Evolutionary conservation across 2,113 vertebrate species (phyloP).

Genomic region (Cephalophus harveyi): DNA sequence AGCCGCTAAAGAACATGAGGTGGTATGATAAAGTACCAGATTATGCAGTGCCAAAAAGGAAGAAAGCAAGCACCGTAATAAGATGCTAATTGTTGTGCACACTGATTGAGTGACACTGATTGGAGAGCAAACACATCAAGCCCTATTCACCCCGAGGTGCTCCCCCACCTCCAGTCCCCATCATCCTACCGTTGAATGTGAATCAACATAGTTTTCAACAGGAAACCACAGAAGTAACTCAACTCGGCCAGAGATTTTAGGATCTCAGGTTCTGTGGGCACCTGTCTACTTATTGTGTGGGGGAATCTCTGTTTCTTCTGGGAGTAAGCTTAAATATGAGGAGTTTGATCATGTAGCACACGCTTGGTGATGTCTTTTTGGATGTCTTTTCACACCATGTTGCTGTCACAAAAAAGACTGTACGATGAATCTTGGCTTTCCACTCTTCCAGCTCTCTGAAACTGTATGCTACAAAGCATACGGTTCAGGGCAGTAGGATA

Average conservation of each 20-base stretch:
- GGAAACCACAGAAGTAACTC: not conserved
- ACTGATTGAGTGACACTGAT: constrained; percentile 57
- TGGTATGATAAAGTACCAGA: constrained; percentile 38
- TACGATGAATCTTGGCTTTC: not conserved
- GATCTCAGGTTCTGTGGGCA: not conserved
- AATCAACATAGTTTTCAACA: not conserved
- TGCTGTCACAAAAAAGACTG: not conserved
- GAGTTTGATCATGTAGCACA: not conserved
- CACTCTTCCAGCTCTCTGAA: not conserved
- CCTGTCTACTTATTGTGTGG: not conserved
- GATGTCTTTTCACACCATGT: not conserved
- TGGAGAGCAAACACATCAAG: constrained; percentile 24
- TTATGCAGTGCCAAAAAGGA: constrained; percentile 41
- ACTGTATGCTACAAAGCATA: not conserved
- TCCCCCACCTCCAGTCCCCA: not conserved
- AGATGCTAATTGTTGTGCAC: constrained; percentile 45
- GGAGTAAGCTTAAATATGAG: not conserved
- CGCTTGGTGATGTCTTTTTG: not conserved
- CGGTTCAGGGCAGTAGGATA: not conserved
- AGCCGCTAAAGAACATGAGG: not conserved
- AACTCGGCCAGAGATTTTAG: not conserved
- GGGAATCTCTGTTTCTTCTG: not conserved
- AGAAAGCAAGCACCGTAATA: constrained; percentile 32
- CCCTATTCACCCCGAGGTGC: constrained; percentile 14
- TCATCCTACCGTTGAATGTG: not conserved